These are phyloP conservation scores for Pomacea maculata DNA, from an alignment of 1,140 invertebrate species.

Conservation along the genomic window DNA sequence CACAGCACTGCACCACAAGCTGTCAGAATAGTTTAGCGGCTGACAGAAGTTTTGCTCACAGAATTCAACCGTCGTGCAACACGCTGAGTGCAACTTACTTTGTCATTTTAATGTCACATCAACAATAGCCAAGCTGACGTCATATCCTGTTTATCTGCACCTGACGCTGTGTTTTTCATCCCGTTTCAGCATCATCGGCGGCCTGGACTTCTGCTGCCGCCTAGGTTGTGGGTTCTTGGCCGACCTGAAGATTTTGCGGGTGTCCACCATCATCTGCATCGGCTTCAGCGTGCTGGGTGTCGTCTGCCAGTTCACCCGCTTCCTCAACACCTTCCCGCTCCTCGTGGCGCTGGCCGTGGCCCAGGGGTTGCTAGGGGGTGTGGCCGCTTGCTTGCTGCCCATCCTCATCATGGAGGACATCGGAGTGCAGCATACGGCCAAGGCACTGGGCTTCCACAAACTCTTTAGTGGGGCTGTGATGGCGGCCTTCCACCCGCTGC, in stretches of 20 bases:
- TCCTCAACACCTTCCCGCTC: slow-evolving; percentile 15
- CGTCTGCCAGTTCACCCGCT: slow-evolving; percentile 8
- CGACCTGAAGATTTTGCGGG: slow-evolving; percentile 10
- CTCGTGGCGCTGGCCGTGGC: slow-evolving; percentile 14
- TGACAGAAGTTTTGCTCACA: no score
- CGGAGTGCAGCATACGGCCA: slow-evolving; percentile 17
- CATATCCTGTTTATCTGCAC: no score
- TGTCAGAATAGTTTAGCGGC: no score
- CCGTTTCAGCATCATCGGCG: slow-evolving; percentile 17
- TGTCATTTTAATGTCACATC: no score
- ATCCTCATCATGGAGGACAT: slow-evolving; percentile 26
- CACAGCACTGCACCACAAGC: no score
- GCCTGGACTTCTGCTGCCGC: slow-evolving; percentile 18
- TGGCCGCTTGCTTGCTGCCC: slow-evolving; percentile 7
- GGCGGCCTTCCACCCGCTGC: slow-evolving; percentile 13
- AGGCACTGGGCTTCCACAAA: slow-evolving; percentile 21
- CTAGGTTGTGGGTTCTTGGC: slow-evolving; percentile 7
- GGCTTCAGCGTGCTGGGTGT: slow-evolving; percentile 16
- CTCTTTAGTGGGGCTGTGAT: slow-evolving; percentile 21
- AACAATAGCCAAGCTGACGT: no score
- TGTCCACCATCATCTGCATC: slow-evolving; percentile 15
- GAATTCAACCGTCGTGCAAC: no score
- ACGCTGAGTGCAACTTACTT: no score
- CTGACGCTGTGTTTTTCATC: no score
- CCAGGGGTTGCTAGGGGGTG: slow-evolving; percentile 7